Base-by-base conservation (phyloP, 2,113 vertebrate genomes). In the Camelus dromedarius region DNA sequence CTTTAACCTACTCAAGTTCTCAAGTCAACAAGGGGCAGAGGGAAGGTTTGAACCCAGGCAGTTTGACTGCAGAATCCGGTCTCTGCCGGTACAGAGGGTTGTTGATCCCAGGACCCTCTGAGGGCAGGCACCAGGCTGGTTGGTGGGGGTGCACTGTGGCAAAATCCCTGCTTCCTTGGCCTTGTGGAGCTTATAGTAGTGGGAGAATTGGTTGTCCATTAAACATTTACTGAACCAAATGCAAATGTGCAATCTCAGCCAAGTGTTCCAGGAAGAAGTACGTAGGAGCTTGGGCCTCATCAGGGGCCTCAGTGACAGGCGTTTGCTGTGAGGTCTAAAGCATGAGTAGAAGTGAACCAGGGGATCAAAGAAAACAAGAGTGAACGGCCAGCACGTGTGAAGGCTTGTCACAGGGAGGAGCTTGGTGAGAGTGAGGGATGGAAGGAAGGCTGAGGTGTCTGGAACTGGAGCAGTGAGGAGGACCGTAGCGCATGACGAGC, bases 201-300 rank as follows among this genome's bases (percentile, higher is more conserved):
- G 58, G 56, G 32, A 84, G 38, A 93, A 77, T 64, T 38, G 24
- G 3, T 62, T 54, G 72, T 82, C 22, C 22, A 64, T 64, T 62
- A 94, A 89, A 76, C 84, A 46, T 46, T 46, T 24, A 85, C 16
- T 83, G 92, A 76, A 28, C 4, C 62, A 79, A 94, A 60, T 79
- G 48, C 15, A 54, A 86, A 70, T 76, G 46, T 62, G n/a, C 19
- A 20, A 3, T 67, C 48, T 88, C 32, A 56, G n/a, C 72, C 72
- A 67, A 38, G 22, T 66, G 42, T 89, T 67, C 35, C 24, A 50
- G n/a, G 67, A 77, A 80, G 35, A 89, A 84, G 32, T 58, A 26
- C 60, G 8, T 11, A n/a, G 14, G 73, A 35, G 35, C 60, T 93
- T 50, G 79, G 76, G 50, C 28, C 26, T 88, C 35, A 5, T 18